phyloP scores from a whole-genome alignment of 2,888 invertebrate genomes.

The Phasia obesa region DNA sequence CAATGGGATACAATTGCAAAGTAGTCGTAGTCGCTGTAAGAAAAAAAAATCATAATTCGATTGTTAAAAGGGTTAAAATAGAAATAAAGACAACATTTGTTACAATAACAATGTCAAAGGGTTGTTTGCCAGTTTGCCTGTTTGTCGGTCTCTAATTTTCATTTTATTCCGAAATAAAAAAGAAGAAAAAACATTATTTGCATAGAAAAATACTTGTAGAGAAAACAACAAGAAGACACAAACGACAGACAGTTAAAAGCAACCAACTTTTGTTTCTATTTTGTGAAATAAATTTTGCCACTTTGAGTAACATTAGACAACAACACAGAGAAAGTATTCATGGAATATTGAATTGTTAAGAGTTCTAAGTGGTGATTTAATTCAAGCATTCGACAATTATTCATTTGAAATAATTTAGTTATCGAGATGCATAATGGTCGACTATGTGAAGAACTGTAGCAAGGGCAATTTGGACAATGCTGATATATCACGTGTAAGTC shows the following conservation, averaged over 20 bases:
- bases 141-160: slow-evolving; percentile 25
- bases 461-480: no score
- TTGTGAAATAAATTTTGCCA: slow-evolving; percentile 21
- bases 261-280: slow-evolving; percentile 30
- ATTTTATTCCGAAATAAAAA: slow-evolving; percentile 7
- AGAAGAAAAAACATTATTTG: slow-evolving; percentile 74
- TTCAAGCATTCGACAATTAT: slow-evolving; percentile 21
- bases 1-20: slow-evolving; percentile 28
- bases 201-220: slow-evolving; percentile 75
- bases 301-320: slow-evolving; percentile 62
- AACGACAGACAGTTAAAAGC: slow-evolving; percentile 7
- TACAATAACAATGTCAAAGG: slow-evolving; percentile 37
- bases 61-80: slow-evolving; percentile 30
- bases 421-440: neutral
- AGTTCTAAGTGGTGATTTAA: slow-evolving; percentile 41
- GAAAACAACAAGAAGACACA: slow-evolving; percentile 15
- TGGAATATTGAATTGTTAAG: slow-evolving; percentile 46
- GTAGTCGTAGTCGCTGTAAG: neutral
- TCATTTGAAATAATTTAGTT: slow-evolving; percentile 1
- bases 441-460: neutral
- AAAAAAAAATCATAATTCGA: slow-evolving; percentile 35
- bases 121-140: slow-evolving; percentile 32
- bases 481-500: no score
- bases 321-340: slow-evolving; percentile 46
- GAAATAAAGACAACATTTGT: slow-evolving; percentile 66